Evolutionary conservation across 2,113 vertebrate genomes (phyloP).

Genomic region (Hyperopisus bebe): DNA sequence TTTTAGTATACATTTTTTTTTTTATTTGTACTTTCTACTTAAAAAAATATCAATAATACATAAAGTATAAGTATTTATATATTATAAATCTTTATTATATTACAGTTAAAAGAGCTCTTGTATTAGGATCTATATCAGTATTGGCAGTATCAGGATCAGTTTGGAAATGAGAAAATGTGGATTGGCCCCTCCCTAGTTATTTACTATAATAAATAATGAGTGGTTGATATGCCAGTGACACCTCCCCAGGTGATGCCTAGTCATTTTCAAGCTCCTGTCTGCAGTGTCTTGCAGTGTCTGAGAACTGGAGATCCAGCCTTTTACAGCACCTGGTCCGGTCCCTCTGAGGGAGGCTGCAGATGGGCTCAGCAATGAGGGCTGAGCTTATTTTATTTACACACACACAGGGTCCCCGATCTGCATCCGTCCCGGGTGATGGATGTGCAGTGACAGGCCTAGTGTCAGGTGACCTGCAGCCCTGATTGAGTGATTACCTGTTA

Average conservation of each 20-base stretch:
- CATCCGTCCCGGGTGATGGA: neutral
- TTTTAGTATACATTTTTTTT: no score
- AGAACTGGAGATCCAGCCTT: neutral
- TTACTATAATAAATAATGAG: neutral
- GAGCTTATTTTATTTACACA: neutral
- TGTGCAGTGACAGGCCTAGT: constrained; percentile 42
- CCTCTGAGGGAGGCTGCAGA: neutral
- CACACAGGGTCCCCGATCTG: neutral
- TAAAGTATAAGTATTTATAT: no score
- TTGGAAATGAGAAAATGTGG: no score
- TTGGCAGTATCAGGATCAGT: no score
- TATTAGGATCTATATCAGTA: no score
- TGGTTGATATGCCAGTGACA: neutral
- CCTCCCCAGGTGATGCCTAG: neutral
- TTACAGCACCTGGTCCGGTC: neutral
- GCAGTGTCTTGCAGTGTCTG: neutral
- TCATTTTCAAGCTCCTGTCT: neutral
- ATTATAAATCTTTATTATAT: no score
- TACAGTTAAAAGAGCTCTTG: no score
- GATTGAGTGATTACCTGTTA: constrained; percentile 41
- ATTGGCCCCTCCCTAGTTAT: neutral
- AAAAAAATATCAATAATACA: no score
- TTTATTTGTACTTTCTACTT: no score
- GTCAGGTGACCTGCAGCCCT: constrained; percentile 37
- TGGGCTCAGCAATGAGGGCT: neutral